Evolutionary conservation across 2,113 vertebrate species (phyloP).

Genomic region (Protobothrops mucrosquamatus): DNA sequence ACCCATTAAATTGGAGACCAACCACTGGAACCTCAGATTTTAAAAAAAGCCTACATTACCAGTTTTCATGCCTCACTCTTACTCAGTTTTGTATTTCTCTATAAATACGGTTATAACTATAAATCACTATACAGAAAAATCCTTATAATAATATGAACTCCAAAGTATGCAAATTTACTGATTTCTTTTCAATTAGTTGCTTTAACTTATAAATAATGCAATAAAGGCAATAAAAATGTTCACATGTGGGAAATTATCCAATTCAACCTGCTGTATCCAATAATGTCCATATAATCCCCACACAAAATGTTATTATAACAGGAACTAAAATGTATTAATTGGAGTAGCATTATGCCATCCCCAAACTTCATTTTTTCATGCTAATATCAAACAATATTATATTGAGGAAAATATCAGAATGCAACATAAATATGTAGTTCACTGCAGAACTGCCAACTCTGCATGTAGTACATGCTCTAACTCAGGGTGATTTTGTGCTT

Average conservation of each 20-base stretch:
- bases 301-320: not conserved
- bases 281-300: not conserved
- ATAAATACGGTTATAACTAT: not conserved
- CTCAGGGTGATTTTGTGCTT: not conserved
- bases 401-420: not conserved
- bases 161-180: not conserved
- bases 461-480: not conserved
- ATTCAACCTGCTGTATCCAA: not conserved
- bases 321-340: not conserved
- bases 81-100: not conserved
- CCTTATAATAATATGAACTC: not conserved
- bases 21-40: not conserved
- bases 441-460: not conserved
- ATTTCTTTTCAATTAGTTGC: not conserved
- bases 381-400: not conserved
- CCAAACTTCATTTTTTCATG: slow-evolving; percentile 24
- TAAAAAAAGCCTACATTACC: not conserved
- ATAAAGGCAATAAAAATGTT: not conserved
- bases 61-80: not conserved
- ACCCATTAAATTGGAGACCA: not conserved
- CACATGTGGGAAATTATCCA: not conserved
- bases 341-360: not conserved
- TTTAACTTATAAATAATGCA: not conserved
- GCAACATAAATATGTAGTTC: not conserved
- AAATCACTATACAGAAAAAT: not conserved